A percentile compares a stretch with the other conserved stretches of the same genome.
Conservation (phyloP, 2,113 vertebrate genomes). For the Cervus canadensis region DNA sequence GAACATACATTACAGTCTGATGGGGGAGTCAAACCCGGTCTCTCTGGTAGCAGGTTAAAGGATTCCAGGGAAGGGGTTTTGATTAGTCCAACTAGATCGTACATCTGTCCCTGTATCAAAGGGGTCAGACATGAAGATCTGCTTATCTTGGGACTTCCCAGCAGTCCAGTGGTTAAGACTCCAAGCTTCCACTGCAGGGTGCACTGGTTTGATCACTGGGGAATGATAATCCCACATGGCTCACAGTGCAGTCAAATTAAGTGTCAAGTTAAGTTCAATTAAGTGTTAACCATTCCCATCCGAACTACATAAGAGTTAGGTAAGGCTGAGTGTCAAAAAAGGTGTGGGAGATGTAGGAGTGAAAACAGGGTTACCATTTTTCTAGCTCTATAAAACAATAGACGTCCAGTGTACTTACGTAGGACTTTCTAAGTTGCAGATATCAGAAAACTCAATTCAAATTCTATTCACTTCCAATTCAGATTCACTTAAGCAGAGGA, state of each 20-base stretch:
- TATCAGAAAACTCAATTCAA: conserved; percentile 33
- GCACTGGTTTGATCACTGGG: not conserved
- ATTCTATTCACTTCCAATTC: not conserved
- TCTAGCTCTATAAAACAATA: not conserved
- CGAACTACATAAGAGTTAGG: not conserved
- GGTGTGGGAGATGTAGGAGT: not conserved
- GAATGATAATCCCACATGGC: not conserved
- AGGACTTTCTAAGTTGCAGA: not conserved
- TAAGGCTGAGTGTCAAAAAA: not conserved
- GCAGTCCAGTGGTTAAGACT: not conserved
- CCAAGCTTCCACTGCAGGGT: not conserved
- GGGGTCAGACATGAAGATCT: not conserved
- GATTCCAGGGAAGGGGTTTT: not conserved
- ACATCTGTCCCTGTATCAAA: not conserved
- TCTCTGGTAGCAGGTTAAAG: not conserved
- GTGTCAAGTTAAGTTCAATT: not conserved
- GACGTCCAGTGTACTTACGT: not conserved
- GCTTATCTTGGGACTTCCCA: not conserved
- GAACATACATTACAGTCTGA: not conserved
- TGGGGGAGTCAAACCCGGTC: not conserved
- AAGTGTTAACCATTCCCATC: not conserved
- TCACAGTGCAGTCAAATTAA: not conserved
- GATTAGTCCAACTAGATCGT: not conserved
- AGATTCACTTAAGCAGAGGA: not conserved
- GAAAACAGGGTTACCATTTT: not conserved